phyloP scores from a whole-genome alignment of 92 coral and sea anemone genomes.

The Umimayanthus kanabou region DNA sequence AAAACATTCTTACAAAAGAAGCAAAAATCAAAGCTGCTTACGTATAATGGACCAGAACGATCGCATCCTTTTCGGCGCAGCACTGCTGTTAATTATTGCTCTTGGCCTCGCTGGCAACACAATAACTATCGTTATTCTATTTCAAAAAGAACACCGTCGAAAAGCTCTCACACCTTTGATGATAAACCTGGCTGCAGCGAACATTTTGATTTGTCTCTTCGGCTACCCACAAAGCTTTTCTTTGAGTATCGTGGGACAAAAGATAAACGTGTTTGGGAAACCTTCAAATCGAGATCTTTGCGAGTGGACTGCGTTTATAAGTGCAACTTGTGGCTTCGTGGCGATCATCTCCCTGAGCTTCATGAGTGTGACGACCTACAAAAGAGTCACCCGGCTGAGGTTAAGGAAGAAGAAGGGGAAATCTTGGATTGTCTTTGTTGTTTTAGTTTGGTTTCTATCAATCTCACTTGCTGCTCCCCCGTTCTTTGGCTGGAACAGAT shows the following conservation, averaged over 20 bases:
- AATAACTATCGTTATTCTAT: background rate
- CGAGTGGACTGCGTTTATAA: constrained; percentile 23
- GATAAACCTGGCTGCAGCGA: constrained; percentile 9
- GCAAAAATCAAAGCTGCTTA: too few species aligned
- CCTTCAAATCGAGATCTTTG: background rate
- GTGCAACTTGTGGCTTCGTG: constrained; percentile 22
- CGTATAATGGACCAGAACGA: too few species aligned
- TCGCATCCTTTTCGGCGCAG: background rate
- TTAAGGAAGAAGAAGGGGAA: background rate
- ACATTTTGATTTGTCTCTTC: constrained; percentile 12
- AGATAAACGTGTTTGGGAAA: background rate
- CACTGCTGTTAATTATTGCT: background rate
- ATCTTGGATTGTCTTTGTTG: background rate
- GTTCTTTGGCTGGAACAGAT: constrained; percentile 30
- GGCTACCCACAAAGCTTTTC: too few species aligned
- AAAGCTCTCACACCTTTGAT: background rate
- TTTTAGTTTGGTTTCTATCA: background rate
- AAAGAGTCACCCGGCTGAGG: background rate
- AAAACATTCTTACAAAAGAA: too few species aligned
- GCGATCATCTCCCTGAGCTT: constrained; percentile 10
- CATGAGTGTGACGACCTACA: constrained; percentile 5
- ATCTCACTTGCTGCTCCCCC: constrained; percentile 17
- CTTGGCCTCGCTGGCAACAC: constrained; percentile 10
- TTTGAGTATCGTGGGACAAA: too few species aligned
- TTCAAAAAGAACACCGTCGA: constrained; percentile 7